phyloP scores from a whole-genome alignment of 2,113 vertebrate genomes.

The Centropus bengalensis region DNA sequence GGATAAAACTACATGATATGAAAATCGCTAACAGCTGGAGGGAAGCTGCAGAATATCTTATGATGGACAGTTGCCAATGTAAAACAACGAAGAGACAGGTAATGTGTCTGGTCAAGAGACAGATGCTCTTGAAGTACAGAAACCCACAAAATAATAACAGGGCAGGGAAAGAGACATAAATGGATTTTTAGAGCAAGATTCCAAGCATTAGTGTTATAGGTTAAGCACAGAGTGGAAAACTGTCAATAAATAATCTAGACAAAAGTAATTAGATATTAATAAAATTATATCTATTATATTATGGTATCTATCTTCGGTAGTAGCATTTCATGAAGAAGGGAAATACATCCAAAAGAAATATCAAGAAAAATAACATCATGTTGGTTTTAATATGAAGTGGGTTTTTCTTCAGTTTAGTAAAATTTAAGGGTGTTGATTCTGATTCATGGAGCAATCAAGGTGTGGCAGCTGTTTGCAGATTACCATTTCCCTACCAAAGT shows the following conservation, averaged over 20 bases:
- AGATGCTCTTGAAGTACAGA: not conserved
- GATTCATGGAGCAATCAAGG: not conserved
- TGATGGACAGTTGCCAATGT: not conserved
- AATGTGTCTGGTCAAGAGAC: not conserved
- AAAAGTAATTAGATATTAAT: not conserved
- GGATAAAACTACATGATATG: not conserved
- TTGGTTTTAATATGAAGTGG: not conserved
- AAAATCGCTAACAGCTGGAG: slow-evolving; percentile 19
- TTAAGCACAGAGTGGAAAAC: not conserved
- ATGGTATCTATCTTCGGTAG: not conserved
- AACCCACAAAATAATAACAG: not conserved
- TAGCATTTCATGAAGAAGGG: not conserved
- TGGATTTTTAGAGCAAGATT: not conserved
- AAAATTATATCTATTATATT: not conserved
- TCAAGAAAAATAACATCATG: not conserved
- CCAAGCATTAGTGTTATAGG: not conserved
- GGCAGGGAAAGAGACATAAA: not conserved
- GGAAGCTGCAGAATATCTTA: not conserved
- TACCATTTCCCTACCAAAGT: not conserved
- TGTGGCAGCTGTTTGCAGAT: not conserved
- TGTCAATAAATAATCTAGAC: not conserved
- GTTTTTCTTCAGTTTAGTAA: not conserved
- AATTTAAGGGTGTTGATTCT: not conserved
- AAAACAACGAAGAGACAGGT: not conserved
- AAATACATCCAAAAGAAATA: not conserved